These are phyloP conservation scores for Gymnobelideus leadbeateri DNA, from an alignment of 2,113 vertebrate species.

Conservation along the genomic window DNA sequence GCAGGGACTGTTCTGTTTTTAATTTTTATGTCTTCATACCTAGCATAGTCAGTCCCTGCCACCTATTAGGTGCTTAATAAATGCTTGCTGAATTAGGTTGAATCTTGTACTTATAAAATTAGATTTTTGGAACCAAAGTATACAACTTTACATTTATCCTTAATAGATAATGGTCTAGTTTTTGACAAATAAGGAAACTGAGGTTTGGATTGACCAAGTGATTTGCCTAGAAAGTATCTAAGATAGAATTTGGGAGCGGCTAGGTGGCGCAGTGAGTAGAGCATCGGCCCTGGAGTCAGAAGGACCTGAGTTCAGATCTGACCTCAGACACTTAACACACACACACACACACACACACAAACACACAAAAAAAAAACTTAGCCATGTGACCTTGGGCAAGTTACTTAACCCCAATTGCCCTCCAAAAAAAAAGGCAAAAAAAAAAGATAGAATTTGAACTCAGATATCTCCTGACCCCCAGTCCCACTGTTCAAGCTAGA, in stretches of 20 bases:
- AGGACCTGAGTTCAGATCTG: too few species aligned
- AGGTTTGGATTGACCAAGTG: not conserved
- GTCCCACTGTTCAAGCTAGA: not conserved
- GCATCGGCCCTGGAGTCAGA: too few species aligned
- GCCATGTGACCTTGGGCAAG: too few species aligned
- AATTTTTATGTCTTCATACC: not conserved
- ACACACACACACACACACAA: too few species aligned
- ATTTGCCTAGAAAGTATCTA: not conserved
- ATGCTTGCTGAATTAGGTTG: not conserved
- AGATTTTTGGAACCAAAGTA: not conserved
- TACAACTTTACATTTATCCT: not conserved
- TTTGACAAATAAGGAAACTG: constrained; percentile 1
- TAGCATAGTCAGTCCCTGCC: not conserved
- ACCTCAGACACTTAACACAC: too few species aligned
- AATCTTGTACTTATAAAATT: not conserved
- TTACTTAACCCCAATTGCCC: too few species aligned
- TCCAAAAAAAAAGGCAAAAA: too few species aligned
- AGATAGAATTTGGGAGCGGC: too few species aligned
- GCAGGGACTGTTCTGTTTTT: not conserved
- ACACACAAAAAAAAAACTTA: too few species aligned
- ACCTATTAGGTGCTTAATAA: not conserved
- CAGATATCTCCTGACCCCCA: not conserved
- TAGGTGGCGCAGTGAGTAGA: too few species aligned
- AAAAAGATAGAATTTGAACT: not conserved
- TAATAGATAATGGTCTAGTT: not conserved